These are phyloP conservation scores for Theocolax elegans DNA, from an alignment of 1,140 invertebrate species.

Conservation along the genomic window DNA sequence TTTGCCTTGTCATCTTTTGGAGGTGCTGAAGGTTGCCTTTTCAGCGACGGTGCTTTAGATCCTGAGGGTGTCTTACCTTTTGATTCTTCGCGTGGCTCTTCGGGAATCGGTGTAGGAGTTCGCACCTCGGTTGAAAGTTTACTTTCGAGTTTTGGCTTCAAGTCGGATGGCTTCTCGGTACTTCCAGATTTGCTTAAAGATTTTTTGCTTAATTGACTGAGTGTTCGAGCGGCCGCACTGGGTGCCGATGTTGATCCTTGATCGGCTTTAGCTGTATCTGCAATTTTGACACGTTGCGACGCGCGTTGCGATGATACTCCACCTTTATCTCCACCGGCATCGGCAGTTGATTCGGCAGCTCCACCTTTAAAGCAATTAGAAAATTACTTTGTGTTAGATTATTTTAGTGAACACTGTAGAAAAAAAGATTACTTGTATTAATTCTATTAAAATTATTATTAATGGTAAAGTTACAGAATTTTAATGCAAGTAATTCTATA, in stretches of 20 bases:
- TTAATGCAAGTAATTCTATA: too few species aligned
- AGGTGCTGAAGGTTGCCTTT: too few species aligned
- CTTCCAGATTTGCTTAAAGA: constrained; percentile 35
- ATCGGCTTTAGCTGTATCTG: constrained; percentile 29
- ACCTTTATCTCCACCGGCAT: neutral
- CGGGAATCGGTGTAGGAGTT: constrained; percentile 59
- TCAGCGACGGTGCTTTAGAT: neutral
- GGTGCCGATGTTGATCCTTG: neutral
- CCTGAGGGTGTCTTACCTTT: neutral
- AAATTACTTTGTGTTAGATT: too few species aligned
- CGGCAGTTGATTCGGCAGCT: neutral
- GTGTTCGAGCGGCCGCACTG: constrained; percentile 7
- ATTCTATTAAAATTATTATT: too few species aligned
- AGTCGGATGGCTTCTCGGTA: neutral
- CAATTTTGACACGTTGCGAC: constrained; percentile 45
- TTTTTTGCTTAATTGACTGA: constrained; percentile 44
- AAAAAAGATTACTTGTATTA: too few species aligned
- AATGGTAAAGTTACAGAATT: too few species aligned
- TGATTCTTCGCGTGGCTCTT: constrained; percentile 51
- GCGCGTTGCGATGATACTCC: constrained; percentile 36
- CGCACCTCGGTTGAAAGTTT: constrained; percentile 33
- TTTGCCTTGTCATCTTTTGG: too few species aligned
- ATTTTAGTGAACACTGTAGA: too few species aligned
- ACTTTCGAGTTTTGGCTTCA: constrained; percentile 38
- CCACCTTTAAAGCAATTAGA: neutral